Evolutionary conservation across 2,113 vertebrate species (phyloP).

Genomic region (Gymnobelideus leadbeateri): DNA sequence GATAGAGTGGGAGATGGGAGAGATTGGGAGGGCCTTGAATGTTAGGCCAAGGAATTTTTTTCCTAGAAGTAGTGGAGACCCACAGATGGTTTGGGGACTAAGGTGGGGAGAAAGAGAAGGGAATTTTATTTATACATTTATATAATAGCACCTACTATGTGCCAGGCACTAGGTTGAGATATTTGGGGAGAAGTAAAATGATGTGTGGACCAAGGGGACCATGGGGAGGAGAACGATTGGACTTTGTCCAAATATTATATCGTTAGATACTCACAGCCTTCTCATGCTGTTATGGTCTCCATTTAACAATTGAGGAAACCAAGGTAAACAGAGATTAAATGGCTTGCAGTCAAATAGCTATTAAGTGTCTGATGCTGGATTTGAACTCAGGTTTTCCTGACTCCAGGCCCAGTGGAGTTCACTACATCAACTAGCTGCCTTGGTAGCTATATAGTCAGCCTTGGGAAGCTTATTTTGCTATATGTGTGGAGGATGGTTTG

Average conservation of each 20-base stretch:
- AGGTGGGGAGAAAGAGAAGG: neutral
- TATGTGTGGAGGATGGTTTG: neutral
- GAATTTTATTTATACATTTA: no score
- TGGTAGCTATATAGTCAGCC: neutral
- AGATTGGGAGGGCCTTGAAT: neutral
- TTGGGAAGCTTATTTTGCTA: neutral
- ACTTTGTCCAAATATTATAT: neutral
- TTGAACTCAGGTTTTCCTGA: neutral
- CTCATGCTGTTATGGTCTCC: neutral
- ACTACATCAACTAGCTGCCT: neutral
- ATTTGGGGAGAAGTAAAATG: no score
- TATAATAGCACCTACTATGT: neutral
- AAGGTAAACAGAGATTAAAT: neutral
- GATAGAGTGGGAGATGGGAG: neutral
- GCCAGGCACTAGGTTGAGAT: neutral
- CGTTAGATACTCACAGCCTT: neutral
- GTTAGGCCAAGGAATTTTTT: no score
- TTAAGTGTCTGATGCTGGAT: neutral
- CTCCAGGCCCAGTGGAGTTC: neutral
- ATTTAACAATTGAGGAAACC: neutral
- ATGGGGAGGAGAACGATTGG: no score
- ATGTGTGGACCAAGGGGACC: no score
- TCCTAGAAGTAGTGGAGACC: neutral
- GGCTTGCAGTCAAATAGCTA: neutral
- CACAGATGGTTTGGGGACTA: neutral